Evolutionary conservation across 2,113 vertebrate genomes (phyloP).

Genomic region (Camelus dromedarius): DNA sequence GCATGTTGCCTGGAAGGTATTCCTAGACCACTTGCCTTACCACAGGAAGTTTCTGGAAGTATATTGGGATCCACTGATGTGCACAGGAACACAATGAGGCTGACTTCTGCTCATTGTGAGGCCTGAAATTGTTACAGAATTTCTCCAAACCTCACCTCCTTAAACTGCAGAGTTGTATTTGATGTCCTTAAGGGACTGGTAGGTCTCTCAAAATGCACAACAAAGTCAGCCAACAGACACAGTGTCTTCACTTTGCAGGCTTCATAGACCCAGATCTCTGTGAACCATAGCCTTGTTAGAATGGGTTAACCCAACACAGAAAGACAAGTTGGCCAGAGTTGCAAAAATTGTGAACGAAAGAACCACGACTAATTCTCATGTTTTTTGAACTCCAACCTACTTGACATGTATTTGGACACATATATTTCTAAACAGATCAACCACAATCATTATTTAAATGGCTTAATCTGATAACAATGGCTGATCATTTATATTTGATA

Average conservation of each 20-base stretch:
- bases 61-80: neutral
- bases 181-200: neutral
- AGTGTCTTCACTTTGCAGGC: neutral
- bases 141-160: neutral
- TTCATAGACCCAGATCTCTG: neutral
- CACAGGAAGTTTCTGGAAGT: neutral
- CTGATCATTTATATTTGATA: neutral
- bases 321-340: neutral
- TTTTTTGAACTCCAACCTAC: slow-evolving; percentile 7
- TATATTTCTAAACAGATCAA: neutral
- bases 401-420: neutral
- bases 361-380: neutral
- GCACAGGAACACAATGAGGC: neutral
- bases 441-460: neutral
- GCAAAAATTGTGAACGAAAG: neutral
- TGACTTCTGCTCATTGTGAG: neutral
- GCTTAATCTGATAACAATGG: neutral
- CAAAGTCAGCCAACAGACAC: neutral
- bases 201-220: neutral
- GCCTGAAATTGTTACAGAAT: neutral
- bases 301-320: neutral
- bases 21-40: neutral
- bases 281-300: neutral
- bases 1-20: neutral
- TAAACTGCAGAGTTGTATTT: neutral